Conservation (phyloP, 2,888 invertebrate species). For the Nemurella pictetii region DNA sequence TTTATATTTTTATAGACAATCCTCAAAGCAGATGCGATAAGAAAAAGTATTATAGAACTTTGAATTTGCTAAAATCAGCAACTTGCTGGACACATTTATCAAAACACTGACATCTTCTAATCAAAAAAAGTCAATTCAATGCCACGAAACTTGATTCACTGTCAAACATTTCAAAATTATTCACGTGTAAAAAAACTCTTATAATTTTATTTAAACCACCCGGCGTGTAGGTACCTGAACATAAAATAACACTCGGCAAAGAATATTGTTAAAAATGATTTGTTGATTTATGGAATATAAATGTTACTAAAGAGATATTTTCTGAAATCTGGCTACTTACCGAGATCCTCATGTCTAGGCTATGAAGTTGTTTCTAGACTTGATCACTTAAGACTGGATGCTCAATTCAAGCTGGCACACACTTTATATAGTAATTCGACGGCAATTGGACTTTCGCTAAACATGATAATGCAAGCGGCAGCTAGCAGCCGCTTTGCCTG, state of each 20-base stretch:
- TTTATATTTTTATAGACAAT: no score
- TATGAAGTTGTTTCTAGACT: slow-evolving; percentile 28
- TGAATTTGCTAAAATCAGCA: no score
- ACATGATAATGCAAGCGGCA: slow-evolving; percentile 10
- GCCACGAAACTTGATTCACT: not conserved
- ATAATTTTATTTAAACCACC: no score
- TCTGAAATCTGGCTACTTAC: not conserved
- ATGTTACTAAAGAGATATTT: not conserved
- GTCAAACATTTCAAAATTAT: not conserved
- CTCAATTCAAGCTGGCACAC: not conserved
- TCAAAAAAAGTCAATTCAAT: not conserved
- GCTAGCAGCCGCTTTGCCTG: not conserved
- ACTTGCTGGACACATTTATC: no score
- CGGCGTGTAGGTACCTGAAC: no score
- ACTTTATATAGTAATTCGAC: slow-evolving; percentile 30
- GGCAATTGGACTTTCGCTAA: slow-evolving; percentile 8
- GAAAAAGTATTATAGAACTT: no score
- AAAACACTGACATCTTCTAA: not conserved
- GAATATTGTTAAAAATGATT: not conserved
- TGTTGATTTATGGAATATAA: not conserved
- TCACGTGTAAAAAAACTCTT: no score
- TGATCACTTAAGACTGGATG: slow-evolving; percentile 34
- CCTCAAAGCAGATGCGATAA: no score
- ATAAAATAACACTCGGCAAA: no score
- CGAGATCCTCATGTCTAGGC: slow-evolving; percentile 29